Base-by-base conservation (phyloP, 2,113 vertebrate species). In the Mus spicilegus region DNA sequence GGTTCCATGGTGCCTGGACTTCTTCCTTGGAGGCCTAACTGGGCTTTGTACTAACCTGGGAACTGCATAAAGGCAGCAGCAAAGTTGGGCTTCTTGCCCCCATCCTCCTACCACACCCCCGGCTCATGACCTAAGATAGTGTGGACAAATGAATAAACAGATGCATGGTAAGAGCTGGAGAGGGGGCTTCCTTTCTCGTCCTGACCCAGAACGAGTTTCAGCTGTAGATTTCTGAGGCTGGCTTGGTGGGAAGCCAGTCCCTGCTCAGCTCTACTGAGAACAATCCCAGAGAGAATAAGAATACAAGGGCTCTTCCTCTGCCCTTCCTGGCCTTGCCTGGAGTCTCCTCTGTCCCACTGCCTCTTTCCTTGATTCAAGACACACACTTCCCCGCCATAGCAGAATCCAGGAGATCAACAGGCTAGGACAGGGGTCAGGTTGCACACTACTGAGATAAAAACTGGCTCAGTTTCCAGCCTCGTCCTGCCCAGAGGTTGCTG, bases 381-480 rank as follows among this genome's bases (percentile, higher is more conserved):
- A 26, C 76, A 81, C 33, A 17, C 30, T 49, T 28, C n/a, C 33
- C n/a, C 0, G 56, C n/a, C 86, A 39, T 80, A 22, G 30, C 80
- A 58, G 89, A 42, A 17, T 61, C 73, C 49, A 13, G 54, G 42
- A 87, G 42, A 70, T 30, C 80, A 67, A 61, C 39, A 33, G 73
- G 28, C 24, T 8, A 30, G 26, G 87, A 42, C 54, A 88, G 89
- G 42, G 42, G 51, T 19, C 42, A 3, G 67, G 17, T 9, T 49
- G 16, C 19, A n/a, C 12, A 20, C 42, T 28, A 1, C 0, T 0
- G 4, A 51, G 46, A 17, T 0, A 0, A 36, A 39, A 36, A 58
- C 22, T 46, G 87, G 49, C 46, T 36, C 86, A 0, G 5, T n/a
- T 89, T 67, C 89, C 16, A 22, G 65, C 4, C 82, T 91, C 13